A percentile compares a stretch with the other conserved stretches of the same genome.
Evolutionary conservation across 2,888 invertebrate species (phyloP).

Genomic region (Dynastes maya): DNA sequence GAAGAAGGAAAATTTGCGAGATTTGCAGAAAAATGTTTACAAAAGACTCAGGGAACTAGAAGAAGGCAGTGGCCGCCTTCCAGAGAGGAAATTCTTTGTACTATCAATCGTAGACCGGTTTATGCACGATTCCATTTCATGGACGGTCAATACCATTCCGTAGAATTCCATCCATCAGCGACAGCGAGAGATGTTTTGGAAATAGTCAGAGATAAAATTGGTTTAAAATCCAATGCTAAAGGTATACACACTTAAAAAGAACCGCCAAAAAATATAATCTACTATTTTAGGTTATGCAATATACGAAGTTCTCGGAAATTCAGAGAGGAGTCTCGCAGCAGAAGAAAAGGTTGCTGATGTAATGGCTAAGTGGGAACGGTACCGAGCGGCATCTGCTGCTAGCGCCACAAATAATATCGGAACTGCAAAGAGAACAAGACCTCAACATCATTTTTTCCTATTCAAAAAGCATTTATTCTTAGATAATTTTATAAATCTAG

Average conservation of each 20-base stretch:
- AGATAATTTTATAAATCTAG: conserved; percentile 84
- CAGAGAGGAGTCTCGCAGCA: conserved; percentile 87
- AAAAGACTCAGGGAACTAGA: conserved; percentile 81
- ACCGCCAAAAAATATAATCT: conserved; percentile 8
- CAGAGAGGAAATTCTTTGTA: conserved; percentile 92
- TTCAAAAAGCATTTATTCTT: conserved; percentile 90
- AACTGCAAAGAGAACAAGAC: conserved; percentile 66
- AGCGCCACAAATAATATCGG: conserved; percentile 64
- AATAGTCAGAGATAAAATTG: conserved; percentile 91
- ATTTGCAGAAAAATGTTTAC: conserved; percentile 90
- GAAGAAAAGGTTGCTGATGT: conserved; percentile 95
- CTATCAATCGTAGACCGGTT: conserved; percentile 91
- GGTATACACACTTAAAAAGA: conserved; percentile 57
- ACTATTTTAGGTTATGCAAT: conserved; percentile 84
- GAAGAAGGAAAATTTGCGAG: conserved; percentile 96
- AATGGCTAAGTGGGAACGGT: conserved; percentile 95
- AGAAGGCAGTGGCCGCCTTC: conserved; percentile 93
- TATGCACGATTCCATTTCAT: conserved; percentile 93
- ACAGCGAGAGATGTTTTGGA: conserved; percentile 92
- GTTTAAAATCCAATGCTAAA: conserved; percentile 82
- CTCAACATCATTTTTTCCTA: conserved; percentile 79
- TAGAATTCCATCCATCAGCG: conserved; percentile 95
- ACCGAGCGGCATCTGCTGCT: conserved; percentile 81
- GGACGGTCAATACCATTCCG: conserved; percentile 95
- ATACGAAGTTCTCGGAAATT: conserved; percentile 91